Evolutionary conservation across 2,888 invertebrate species (phyloP), one percentile per base, ranked within the genome.

Genomic region (Ecliptopera silaceata): DNA sequence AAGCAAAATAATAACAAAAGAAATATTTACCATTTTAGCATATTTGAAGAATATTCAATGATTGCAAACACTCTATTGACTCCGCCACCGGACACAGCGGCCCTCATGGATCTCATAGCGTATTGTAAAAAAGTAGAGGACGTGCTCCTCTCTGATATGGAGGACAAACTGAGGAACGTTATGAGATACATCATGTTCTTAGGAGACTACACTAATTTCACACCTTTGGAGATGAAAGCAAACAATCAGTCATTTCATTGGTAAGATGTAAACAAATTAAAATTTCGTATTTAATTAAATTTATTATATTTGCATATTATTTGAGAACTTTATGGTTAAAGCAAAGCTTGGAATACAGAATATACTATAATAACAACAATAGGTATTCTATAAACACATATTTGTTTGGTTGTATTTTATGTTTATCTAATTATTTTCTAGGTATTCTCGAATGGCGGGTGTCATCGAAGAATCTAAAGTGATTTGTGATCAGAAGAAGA

Each of bases 161-260:
- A 97, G 79, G 93, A 95, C 52, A 93, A 95, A 38, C 86, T 98
- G 6, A 92, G 92, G 56, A 90, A 93, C 50, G 93, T 94, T 4
- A 64, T 96, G 92, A 87, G 91, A 53, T 96, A 96, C 72, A 95
- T 98, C 46, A 83, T 95, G 44, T 98, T 97, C 85, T 88, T 98
- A 6, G 95, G 96, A 4, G 97, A 98, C 81, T 96, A 96, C 73
- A 94, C 95, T 0, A 88, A 92, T 4, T 95, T 97, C 68, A 94
- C 96, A 0, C 95, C 97, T 0, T 90, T 96, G 3, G 97, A 98
- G 85, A 95, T 98, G 74, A 96, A 97, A 72, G 95, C 96, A 34
- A 98, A 98, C 77, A 96, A 96, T 66, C 95, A 95, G 67, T 95
- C 97, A 0, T 97, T 97, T 74, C 95, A 96, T 75, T 98, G 97